A percentile compares a stretch with the other conserved stretches of the same genome.
These are phyloP conservation scores for Loris lydekkerianus DNA, from an alignment of 2,797 vertebrate genomes.

Conservation along the genomic window DNA sequence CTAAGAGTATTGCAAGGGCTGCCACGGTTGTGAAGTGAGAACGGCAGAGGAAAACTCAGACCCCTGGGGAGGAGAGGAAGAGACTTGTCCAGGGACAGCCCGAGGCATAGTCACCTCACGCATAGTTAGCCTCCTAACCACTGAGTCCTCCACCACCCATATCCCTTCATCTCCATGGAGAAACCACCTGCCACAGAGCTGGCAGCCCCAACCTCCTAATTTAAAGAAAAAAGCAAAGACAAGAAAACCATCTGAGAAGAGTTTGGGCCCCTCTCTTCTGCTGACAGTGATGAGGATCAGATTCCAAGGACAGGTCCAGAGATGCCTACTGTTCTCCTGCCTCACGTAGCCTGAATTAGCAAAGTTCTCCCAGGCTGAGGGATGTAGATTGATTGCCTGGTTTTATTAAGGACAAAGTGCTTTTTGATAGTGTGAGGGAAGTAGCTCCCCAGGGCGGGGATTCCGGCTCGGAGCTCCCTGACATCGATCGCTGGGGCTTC, in stretches of 20 bases:
- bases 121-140: not conserved
- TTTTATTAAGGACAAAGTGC: conserved; percentile 93
- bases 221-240: conserved; percentile 14
- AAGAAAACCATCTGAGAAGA: too few relatives aligned
- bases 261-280: not conserved
- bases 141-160: fast-evolving
- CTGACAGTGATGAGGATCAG: conserved; percentile 74
- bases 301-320: conserved; percentile 63
- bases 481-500: conserved; percentile 36
- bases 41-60: not conserved
- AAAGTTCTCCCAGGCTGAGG: conserved; percentile 60
- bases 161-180: not conserved
- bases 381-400: conserved; percentile 90
- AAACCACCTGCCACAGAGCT: not conserved
- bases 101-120: not conserved
- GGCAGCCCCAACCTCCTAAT: not conserved
- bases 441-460: conserved; percentile 87
- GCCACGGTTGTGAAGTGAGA: not conserved
- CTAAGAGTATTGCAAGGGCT: not conserved
- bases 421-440: conserved; percentile 90
- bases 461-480: conserved; percentile 70
- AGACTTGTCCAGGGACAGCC: not conserved
- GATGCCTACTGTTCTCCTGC: conserved; percentile 67
- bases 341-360: conserved; percentile 77
- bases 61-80: not conserved